A percentile compares a stretch with the other conserved stretches of the same genome.
Evolutionary conservation across 2,797 vertebrate genomes (phyloP).

Genomic region (Micrastur ruficollis): DNA sequence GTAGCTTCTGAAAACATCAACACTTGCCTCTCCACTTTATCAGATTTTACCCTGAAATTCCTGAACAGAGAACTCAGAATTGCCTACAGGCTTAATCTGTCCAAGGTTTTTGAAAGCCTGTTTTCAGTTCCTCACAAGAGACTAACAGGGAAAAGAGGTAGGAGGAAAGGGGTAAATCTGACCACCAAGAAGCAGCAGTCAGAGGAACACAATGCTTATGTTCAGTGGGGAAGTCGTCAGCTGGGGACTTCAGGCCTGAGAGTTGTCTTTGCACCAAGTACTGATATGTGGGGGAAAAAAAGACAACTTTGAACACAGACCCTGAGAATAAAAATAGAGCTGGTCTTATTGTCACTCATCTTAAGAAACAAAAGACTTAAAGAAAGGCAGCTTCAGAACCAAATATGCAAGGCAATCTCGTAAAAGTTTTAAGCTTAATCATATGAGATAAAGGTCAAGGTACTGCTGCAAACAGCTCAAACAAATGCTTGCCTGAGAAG

Average conservation of each 20-base stretch:
- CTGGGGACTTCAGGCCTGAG: not conserved
- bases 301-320: not conserved
- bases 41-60: slow-evolving; percentile 29
- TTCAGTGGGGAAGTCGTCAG: not conserved
- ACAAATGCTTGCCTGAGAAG: not conserved
- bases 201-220: not conserved
- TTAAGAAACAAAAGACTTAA: not conserved
- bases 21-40: not conserved
- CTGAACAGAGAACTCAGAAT: not conserved
- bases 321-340: not conserved
- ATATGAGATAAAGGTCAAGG: slow-evolving; percentile 4
- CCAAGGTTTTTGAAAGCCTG: not conserved
- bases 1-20: not conserved
- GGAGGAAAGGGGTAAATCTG: not conserved
- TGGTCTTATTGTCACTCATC: not conserved
- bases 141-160: not conserved
- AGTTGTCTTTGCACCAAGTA: not conserved
- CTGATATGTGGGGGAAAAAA: not conserved
- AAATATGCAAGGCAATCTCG: not conserved
- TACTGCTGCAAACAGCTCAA: not conserved
- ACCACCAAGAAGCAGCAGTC: not conserved
- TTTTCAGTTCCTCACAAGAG: slow-evolving; percentile 5
- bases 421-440: not conserved
- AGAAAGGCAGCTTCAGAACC: not conserved
- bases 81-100: not conserved